Conservation (phyloP, 53 echinoderm and acorn worm genomes). For the Actinopyga echinites region DNA sequence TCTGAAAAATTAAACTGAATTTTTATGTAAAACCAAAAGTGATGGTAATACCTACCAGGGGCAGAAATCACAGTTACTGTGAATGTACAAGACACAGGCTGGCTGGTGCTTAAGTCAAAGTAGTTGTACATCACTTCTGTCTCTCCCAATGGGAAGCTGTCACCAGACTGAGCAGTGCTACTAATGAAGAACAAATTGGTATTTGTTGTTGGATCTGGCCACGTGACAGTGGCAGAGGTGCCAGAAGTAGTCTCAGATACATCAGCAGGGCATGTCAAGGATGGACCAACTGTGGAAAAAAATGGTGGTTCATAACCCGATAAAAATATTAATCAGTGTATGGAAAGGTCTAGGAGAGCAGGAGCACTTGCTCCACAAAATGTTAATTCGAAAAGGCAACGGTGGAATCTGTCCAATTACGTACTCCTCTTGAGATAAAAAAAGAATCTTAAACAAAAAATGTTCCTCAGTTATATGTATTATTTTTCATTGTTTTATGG, state of each 20-base stretch:
- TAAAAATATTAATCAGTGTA: too few species aligned
- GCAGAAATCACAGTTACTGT: conserved; percentile 17
- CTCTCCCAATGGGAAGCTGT: conserved; percentile 22
- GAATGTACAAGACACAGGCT: conserved; percentile 6
- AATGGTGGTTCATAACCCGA: background rate
- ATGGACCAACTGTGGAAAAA: background rate
- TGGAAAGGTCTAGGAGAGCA: too few species aligned
- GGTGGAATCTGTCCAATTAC: too few species aligned
- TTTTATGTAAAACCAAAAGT: too few species aligned
- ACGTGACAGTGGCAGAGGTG: background rate
- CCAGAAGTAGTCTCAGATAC: conserved; percentile 8
- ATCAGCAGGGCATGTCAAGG: conserved; percentile 3
- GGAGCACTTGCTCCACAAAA: too few species aligned
- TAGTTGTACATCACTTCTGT: conserved; percentile 50
- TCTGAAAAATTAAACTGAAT: too few species aligned
- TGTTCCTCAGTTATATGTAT: too few species aligned
- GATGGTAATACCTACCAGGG: background rate
- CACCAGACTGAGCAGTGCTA: conserved; percentile 14
- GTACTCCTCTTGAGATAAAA: too few species aligned
- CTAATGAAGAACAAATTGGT: conserved; percentile 27
- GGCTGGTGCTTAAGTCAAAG: background rate
- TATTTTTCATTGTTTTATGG: too few species aligned
- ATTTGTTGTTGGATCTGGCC: conserved; percentile 38
- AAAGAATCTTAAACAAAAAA: too few species aligned
- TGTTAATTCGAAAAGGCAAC: too few species aligned